phyloP scores from a whole-genome alignment of 2,888 invertebrate species.

The Orthosia gothica region DNA sequence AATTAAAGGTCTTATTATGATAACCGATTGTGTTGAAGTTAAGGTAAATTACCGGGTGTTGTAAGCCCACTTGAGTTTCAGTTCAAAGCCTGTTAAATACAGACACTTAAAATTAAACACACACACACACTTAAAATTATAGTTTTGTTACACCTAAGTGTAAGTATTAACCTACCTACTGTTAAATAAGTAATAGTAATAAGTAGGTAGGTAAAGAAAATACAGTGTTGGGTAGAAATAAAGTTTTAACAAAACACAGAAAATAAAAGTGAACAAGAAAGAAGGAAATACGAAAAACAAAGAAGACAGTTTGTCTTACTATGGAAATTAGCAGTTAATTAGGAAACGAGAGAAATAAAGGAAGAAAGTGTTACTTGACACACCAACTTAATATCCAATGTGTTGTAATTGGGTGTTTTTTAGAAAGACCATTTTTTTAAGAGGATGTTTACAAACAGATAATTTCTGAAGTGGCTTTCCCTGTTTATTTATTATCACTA shows the following conservation, averaged over 20 bases:
- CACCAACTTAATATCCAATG: neutral
- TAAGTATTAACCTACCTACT: neutral
- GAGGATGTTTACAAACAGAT: conserved; percentile 18
- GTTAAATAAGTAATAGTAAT: no score
- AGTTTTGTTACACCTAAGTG: neutral
- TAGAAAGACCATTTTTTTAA: neutral
- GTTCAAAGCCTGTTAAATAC: neutral
- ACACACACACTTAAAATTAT: no score
- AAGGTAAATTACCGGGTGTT: conserved; percentile 6
- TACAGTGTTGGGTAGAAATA: neutral
- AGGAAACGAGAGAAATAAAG: neutral
- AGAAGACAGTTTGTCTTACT: neutral
- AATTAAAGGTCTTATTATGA: conserved; percentile 5
- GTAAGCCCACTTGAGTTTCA: neutral
- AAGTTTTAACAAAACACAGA: no score
- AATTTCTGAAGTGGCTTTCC: conserved; percentile 10
- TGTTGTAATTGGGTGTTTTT: neutral
- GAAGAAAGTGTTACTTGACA: no score
- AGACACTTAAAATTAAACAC: neutral
- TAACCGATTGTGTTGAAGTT: neutral
- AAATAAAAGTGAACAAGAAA: neutral
- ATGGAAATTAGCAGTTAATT: neutral
- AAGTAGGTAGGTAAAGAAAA: neutral
- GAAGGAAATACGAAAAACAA: neutral
- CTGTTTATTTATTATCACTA: conserved; percentile 23